phyloP scores from a whole-genome alignment of 1,140 invertebrate species.

The Drosophila trapezifrons region DNA sequence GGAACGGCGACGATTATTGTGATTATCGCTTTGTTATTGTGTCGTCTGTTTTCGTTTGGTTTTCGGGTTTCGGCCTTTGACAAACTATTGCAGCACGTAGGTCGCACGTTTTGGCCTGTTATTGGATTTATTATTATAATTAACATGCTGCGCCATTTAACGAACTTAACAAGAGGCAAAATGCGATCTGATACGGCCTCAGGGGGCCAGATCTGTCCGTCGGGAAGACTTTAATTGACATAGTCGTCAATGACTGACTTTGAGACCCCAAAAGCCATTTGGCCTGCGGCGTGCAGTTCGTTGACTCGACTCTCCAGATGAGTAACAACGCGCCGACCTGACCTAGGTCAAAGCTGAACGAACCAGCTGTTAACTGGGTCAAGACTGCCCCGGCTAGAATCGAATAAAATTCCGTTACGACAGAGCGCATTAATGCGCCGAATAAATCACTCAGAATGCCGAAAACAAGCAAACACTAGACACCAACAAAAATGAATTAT shows the following conservation, averaged over 20 bases:
- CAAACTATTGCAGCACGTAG: constrained; percentile 74
- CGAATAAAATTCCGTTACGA: constrained; percentile 46
- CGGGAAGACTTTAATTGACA: constrained; percentile 35
- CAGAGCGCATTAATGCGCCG: constrained; percentile 18
- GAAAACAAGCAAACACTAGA: constrained; percentile 20
- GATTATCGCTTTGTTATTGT: constrained; percentile 59
- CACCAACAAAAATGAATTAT: constrained; percentile 35
- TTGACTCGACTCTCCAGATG: constrained; percentile 51
- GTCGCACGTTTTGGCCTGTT: constrained; percentile 76
- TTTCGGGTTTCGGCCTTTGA: constrained; percentile 71
- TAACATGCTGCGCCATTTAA: constrained; percentile 66
- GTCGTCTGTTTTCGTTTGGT: constrained; percentile 55
- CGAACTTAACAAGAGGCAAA: constrained; percentile 37
- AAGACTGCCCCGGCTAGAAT: constrained; percentile 43
- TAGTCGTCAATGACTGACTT: constrained; percentile 37
- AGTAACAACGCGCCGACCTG: constrained; percentile 47
- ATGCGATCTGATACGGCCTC: constrained; percentile 17
- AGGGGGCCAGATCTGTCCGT: constrained; percentile 6
- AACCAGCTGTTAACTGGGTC: constrained; percentile 50
- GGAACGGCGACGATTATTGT: constrained; percentile 44
- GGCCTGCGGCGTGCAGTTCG: constrained; percentile 49
- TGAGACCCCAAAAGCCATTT: constrained; percentile 38
- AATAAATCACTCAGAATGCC: constrained; percentile 49
- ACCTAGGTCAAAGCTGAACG: constrained; percentile 70
- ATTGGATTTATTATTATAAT: constrained; percentile 80